A percentile compares a stretch with the other conserved stretches of the same genome.
Evolutionary conservation across 35 echinoderm and acorn worm genomes (phyloP).

Genomic region (Patiria miniata): DNA sequence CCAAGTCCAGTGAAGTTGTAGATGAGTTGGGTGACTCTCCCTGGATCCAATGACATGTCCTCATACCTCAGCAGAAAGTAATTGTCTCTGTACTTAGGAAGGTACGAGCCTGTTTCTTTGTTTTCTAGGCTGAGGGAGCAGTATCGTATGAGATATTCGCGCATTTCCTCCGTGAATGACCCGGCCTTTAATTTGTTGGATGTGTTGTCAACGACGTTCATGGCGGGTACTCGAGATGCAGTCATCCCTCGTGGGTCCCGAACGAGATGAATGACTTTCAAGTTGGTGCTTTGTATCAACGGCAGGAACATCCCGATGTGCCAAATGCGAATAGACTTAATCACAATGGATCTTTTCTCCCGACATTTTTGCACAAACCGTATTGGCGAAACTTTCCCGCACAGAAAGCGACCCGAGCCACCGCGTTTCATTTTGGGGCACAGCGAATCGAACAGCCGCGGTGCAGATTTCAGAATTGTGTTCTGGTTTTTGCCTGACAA

Average conservation of each 20-base stretch:
- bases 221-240: conserved; percentile 44
- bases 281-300: conserved; percentile 23
- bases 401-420: background rate
- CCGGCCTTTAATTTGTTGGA: background rate
- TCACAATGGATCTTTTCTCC: background rate
- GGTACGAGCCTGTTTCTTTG: background rate
- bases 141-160: background rate
- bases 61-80: conserved; percentile 78
- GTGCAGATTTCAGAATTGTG: background rate
- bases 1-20: conserved; percentile 75
- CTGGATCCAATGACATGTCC: conserved; percentile 59
- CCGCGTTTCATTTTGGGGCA: background rate
- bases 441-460: background rate
- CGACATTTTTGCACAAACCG: background rate
- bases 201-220: background rate
- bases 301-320: conserved; percentile 59
- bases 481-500: background rate
- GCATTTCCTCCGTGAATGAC: background rate
- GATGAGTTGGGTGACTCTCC: conserved; percentile 36
- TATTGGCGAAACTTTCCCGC: background rate
- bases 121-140: background rate
- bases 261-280: conserved; percentile 86
- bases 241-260: conserved; percentile 78
- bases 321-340: background rate
- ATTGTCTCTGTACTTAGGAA: conserved; percentile 44